Base-by-base conservation (phyloP, 2,113 vertebrate species). In the Solea senegalensis region DNA sequence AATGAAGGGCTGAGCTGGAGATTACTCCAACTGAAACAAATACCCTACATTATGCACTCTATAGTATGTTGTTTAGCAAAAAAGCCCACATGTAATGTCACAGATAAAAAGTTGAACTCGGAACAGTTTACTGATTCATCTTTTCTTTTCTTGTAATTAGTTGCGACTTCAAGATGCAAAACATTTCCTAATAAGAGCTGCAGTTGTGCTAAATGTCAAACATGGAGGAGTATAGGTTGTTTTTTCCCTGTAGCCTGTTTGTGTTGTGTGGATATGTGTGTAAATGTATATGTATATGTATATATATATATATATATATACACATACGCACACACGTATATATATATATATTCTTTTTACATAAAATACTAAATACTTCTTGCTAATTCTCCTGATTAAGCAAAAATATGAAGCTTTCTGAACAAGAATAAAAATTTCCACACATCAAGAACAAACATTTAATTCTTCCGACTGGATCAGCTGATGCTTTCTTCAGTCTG, bases 1-100 rank as follows among this genome's bases (percentile, higher is more conserved):
- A 90, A 89, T 70, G 74, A 43, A 74, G 54, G 60, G 68, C 69
- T 8, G 44, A 70, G 66, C 69, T 52, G 16, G 63, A 72, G 65
- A 84, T 73, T 77, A 75, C 60, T 65, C 65, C 7, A 43, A 53
- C 45, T 67, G 64, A 83, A 88, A 85, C 70, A 80, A 73, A 86
- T 70, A 45, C 28, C 21, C 72, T 39, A 53, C 21, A 53, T 16
- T 44, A 27, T 72, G 58, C 39, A 68, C 69, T 28, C 43, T 48
- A 1, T 21, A 28, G 54, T 52, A 59, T 81, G 69, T 65, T 72
- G 21, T 68, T 44, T 8, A 63, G 65, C 50, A 76, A 9, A 40
- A 78, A 61, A 65, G 9, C 0, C 13, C 27, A 43, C 8, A 49
- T 59, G 64, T 34, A 43, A 4, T 26, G 72, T 45, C 55, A 69